These are phyloP conservation scores for Oryzias dopingdopingensis DNA, from an alignment of 2,797 vertebrate species.

Conservation along the genomic window DNA sequence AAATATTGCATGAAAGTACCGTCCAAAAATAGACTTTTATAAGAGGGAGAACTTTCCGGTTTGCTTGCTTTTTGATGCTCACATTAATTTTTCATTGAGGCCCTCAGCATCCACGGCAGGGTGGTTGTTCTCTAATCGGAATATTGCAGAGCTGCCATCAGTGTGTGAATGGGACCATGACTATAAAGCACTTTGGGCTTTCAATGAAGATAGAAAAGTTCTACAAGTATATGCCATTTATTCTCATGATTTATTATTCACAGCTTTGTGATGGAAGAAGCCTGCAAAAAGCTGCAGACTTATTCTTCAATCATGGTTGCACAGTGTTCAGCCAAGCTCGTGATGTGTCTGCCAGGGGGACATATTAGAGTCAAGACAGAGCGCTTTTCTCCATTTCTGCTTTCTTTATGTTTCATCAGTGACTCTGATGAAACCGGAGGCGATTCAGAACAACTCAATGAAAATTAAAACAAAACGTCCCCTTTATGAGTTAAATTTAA, in stretches of 20 bases:
- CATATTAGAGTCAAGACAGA: slow-evolving; percentile 33
- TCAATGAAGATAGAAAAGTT: no score
- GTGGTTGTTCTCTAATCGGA: no score
- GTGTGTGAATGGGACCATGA: no score
- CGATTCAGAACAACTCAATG: background rate
- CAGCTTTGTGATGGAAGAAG: slow-evolving; percentile 13
- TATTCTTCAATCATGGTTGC: slow-evolving; percentile 15
- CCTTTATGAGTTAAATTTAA: no score
- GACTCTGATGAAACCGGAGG: slow-evolving; percentile 16
- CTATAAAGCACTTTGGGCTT: no score
- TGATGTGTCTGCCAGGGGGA: slow-evolving; percentile 46
- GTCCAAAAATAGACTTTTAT: slow-evolving; percentile 49
- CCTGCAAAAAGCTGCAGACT: slow-evolving; percentile 22
- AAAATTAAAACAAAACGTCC: no score
- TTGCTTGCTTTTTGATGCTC: slow-evolving; percentile 10
- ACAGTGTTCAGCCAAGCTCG: slow-evolving; percentile 32
- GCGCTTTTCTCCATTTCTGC: slow-evolving; percentile 29
- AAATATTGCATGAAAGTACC: slow-evolving; percentile 52
- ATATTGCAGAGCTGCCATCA: background rate
- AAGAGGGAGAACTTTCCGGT: slow-evolving; percentile 10
- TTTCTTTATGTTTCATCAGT: slow-evolving; percentile 18
- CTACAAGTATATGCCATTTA: background rate
- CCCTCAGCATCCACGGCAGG: background rate
- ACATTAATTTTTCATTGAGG: slow-evolving; percentile 41
- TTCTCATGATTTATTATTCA: slow-evolving; percentile 42